phyloP scores from a whole-genome alignment of 2,113 vertebrate species.

The Chionomys nivalis region DNA sequence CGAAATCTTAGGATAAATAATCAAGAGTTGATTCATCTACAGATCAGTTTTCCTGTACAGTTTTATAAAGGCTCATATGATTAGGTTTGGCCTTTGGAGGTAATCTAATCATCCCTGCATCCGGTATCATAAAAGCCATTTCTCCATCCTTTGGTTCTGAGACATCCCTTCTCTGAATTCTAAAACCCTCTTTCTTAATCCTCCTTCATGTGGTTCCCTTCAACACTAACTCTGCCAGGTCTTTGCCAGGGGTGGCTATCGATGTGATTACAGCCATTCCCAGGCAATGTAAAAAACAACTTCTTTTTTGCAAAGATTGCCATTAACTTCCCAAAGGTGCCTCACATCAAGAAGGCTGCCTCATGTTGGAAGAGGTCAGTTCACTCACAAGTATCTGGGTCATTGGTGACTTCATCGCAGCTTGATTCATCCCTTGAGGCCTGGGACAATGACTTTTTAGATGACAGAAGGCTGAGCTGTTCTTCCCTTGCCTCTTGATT shows the following conservation, averaged over 20 bases:
- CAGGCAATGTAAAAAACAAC: neutral
- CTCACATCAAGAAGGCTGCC: neutral
- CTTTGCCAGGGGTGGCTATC: neutral
- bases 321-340: neutral
- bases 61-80: neutral
- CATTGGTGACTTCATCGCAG: neutral
- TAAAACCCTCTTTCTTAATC: neutral
- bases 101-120: neutral
- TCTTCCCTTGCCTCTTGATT: neutral
- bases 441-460: neutral
- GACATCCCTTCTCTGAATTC: neutral
- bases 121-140: neutral
- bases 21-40: neutral
- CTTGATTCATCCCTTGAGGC: neutral
- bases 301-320: neutral
- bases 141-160: neutral
- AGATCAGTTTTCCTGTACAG: neutral
- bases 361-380: neutral
- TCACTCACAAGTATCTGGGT: neutral
- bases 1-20: conserved; percentile 10
- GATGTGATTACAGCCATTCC: neutral
- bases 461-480: neutral
- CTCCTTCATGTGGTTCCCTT: fast-evolving
- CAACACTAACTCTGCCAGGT: neutral
- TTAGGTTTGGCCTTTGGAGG: conserved; percentile 1